phyloP scores from a whole-genome alignment of 2,888 invertebrate species.

The Harpalus rubripes region DNA sequence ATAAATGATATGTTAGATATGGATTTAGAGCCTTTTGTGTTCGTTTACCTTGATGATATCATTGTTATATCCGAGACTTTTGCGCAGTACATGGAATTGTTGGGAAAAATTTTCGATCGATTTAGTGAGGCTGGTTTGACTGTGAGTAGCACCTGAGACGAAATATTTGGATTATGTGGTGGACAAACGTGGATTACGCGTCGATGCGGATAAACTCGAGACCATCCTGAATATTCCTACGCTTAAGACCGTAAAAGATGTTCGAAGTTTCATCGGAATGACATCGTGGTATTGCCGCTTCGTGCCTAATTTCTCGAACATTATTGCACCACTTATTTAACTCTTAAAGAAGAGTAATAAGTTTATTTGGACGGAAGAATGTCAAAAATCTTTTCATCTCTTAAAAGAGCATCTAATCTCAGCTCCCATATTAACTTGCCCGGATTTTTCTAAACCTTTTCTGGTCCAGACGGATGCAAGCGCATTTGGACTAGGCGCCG shows the following conservation, averaged over 20 bases:
- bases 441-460: conserved; percentile 41
- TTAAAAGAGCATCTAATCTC: not conserved
- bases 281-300: conserved; percentile 64
- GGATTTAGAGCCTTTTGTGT: not conserved
- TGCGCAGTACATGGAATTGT: not conserved
- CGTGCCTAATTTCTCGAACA: no score
- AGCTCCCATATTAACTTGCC: conserved; percentile 49
- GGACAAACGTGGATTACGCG: conserved; percentile 68
- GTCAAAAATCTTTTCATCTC: not conserved
- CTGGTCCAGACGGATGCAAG: conserved; percentile 46
- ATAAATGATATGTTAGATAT: conserved; percentile 69
- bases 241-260: conserved; percentile 56
- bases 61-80: not conserved
- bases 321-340: conserved; percentile 4
- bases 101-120: not conserved
- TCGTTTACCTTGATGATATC: not conserved
- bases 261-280: conserved; percentile 65
- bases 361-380: conserved; percentile 15
- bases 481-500: conserved; percentile 38
- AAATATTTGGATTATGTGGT: conserved; percentile 72
- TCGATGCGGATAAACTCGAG: conserved; percentile 66
- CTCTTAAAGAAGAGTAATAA: not conserved
- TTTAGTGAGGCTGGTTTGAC: not conserved
- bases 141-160: conserved; percentile 64
- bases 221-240: conserved; percentile 66